Evolutionary conservation across 2,888 invertebrate genomes (phyloP).

Genomic region (Drosophila mayaguana): DNA sequence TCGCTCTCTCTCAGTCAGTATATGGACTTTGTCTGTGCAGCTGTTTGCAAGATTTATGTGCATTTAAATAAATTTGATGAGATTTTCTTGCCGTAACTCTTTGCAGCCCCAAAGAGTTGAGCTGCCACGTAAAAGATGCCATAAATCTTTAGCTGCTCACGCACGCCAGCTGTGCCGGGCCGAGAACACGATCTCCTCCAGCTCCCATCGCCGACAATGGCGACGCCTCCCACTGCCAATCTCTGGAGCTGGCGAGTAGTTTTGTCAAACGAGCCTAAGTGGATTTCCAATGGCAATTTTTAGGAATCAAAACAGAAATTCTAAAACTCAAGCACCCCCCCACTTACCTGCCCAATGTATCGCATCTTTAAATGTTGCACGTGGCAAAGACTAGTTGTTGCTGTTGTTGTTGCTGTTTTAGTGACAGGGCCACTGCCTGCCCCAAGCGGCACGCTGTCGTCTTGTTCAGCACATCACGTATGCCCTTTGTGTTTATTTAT

Average conservation of each 20-base stretch:
- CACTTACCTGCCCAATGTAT: constrained; percentile 7
- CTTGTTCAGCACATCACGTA: constrained; percentile 64
- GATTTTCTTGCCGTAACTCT: constrained; percentile 67
- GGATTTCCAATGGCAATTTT: constrained; percentile 64
- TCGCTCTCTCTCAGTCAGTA: not conserved
- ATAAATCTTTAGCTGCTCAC: constrained; percentile 70
- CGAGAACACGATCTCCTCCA: constrained; percentile 18
- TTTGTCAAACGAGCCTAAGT: constrained; percentile 78
- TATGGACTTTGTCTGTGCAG: constrained; percentile 37
- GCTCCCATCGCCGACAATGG: not conserved
- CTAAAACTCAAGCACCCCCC: not conserved
- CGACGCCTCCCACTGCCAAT: constrained; percentile 2
- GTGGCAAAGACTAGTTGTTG: constrained; percentile 44
- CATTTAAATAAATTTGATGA: constrained; percentile 80
- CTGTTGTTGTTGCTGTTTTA: constrained; percentile 16
- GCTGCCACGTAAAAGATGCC: constrained; percentile 74
- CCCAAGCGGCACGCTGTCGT: constrained; percentile 18
- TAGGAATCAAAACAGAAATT: constrained; percentile 16
- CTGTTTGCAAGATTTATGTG: constrained; percentile 71
- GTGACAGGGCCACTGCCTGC: constrained; percentile 34
- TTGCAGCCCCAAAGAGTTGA: constrained; percentile 51
- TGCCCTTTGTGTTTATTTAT: constrained; percentile 75
- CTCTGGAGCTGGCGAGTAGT: constrained; percentile 60
- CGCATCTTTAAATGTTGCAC: constrained; percentile 54
- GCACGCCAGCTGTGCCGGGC: constrained; percentile 56